Percentiles rank a stretch among this genome's conserved stretches.
Conservation (phyloP, 2,888 invertebrate species). For the Polydrusus tereticollis region DNA sequence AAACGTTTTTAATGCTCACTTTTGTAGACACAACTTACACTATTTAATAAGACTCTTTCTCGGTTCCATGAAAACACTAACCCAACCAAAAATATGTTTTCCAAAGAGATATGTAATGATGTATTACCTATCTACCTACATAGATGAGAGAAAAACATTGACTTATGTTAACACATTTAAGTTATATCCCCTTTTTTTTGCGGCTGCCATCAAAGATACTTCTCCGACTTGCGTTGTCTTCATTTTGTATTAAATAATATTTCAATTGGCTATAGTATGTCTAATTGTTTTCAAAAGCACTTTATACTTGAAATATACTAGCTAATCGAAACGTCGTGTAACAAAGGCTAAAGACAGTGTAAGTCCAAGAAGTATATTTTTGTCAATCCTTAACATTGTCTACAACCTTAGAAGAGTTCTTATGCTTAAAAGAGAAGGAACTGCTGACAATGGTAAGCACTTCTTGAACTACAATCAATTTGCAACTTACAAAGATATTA, state of each 20-base stretch:
- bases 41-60: not conserved
- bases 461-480: not conserved
- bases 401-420: not conserved
- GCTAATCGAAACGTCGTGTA: no score
- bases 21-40: not conserved
- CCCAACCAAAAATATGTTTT: not conserved
- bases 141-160: conserved; percentile 17
- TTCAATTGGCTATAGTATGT: no score
- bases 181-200: conserved; percentile 7
- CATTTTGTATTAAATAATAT: not conserved
- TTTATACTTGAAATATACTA: no score
- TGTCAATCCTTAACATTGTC: no score
- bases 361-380: no score
- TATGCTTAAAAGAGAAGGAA: not conserved
- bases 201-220: conserved; percentile 8
- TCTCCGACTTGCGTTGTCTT: no score
- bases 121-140: conserved; percentile 10
- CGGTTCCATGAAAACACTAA: not conserved
- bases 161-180: conserved; percentile 14
- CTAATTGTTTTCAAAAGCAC: no score
- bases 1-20: no score
- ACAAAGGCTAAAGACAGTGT: no score
- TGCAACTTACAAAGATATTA: not conserved
- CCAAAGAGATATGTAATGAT: conserved; percentile 22
- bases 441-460: conserved; percentile 14